Conservation (phyloP, 92 coral and sea anemone species). For the Epizoanthus rinbou region DNA sequence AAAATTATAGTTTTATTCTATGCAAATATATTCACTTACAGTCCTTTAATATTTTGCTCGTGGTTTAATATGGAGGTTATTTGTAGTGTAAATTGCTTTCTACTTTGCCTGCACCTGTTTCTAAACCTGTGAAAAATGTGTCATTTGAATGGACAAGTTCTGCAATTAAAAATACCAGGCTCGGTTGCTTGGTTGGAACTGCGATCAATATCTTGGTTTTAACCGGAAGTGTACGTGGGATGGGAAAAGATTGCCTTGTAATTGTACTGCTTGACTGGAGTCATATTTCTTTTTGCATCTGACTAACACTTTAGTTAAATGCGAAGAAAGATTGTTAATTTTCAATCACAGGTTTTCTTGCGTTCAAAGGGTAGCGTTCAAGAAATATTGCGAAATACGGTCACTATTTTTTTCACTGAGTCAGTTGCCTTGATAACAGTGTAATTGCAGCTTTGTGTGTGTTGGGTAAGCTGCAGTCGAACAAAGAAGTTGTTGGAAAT, state of each 20-base stretch:
- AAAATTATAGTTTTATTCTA: slow-evolving; percentile 11
- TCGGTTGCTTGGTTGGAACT: slow-evolving; percentile 15
- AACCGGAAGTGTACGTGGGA: neutral
- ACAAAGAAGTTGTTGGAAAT: slow-evolving; percentile 2
- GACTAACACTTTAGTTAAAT: neutral
- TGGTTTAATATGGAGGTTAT: slow-evolving; percentile 45
- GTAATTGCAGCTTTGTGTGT: slow-evolving; percentile 9
- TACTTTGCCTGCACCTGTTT: slow-evolving; percentile 39
- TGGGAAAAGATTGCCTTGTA: no score
- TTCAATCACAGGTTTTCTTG: neutral
- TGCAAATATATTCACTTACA: slow-evolving; percentile 26
- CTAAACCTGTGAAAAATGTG: slow-evolving; percentile 40
- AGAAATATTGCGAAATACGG: neutral
- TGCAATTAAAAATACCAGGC: slow-evolving; percentile 19
- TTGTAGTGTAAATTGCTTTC: slow-evolving; percentile 40
- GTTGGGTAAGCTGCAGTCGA: neutral
- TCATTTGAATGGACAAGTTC: slow-evolving; percentile 30
- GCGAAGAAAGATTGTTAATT: no score
- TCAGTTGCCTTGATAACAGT: neutral
- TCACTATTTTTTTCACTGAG: neutral
- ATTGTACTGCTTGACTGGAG: no score
- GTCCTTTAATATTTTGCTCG: slow-evolving; percentile 31
- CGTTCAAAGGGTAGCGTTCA: slow-evolving; percentile 1
- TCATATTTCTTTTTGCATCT: neutral
- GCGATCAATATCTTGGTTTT: neutral